Percentiles rank a stretch among this genome's conserved stretches.
These are phyloP conservation scores for Aphrocallistes beatrix DNA, from an alignment of 37 sponge, comb jelly and placozoan genomes.

Conservation along the genomic window DNA sequence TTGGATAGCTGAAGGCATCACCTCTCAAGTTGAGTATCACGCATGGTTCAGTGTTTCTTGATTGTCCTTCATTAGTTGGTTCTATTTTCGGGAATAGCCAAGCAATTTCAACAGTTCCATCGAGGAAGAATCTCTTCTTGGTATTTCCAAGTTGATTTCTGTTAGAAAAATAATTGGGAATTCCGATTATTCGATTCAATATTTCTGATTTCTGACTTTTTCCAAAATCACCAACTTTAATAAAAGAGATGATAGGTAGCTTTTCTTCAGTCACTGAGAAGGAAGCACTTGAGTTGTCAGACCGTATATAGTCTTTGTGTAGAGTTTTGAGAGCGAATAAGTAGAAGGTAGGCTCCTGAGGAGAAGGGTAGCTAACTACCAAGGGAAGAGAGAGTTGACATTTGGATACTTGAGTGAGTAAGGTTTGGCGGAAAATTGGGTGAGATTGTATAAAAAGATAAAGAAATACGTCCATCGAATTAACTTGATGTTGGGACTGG, in stretches of 20 bases:
- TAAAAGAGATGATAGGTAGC: conserved; percentile 31
- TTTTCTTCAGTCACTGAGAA: not conserved
- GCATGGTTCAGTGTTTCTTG: not conserved
- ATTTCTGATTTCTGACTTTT: conserved; percentile 30
- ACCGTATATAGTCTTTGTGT: not conserved
- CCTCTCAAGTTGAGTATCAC: conserved; percentile 25
- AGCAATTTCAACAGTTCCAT: conserved; percentile 26
- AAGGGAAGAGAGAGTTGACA: conserved; percentile 29
- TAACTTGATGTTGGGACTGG: not conserved
- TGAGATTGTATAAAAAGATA: not conserved
- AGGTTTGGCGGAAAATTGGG: not conserved
- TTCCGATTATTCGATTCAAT: conserved; percentile 22
- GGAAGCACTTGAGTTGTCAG: not conserved
- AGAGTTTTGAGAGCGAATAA: conserved; percentile 25
- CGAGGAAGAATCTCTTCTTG: not conserved
- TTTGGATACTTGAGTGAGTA: not conserved
- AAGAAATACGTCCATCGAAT: not conserved
- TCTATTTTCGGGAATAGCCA: conserved; percentile 22
- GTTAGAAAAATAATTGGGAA: conserved; percentile 22
- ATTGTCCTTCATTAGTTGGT: not conserved
- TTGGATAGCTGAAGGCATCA: conserved; percentile 6
- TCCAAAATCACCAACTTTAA: conserved; percentile 5
- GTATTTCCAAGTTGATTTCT: conserved; percentile 18
- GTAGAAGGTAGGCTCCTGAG: not conserved
- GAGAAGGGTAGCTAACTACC: conserved; percentile 11